phyloP scores from a whole-genome alignment of 2,888 invertebrate species.

The Archips crataeganus region DNA sequence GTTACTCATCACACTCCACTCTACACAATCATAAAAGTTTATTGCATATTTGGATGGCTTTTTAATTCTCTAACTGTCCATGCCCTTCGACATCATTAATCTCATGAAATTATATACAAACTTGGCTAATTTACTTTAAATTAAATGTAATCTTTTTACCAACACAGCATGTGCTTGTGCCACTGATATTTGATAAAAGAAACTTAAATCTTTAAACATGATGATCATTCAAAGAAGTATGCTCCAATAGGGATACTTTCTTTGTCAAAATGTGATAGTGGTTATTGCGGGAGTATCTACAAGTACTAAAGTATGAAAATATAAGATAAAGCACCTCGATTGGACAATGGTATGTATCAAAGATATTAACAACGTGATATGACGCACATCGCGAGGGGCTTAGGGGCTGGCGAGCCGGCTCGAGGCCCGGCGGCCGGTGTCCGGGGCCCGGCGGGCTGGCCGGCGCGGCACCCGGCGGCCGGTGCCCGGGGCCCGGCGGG shows the following conservation, averaged over 20 bases:
- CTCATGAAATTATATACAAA: conserved; percentile 85
- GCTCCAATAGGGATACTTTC: conserved; percentile 65
- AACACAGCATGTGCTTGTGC: conserved; percentile 58
- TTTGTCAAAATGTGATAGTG: conserved; percentile 70
- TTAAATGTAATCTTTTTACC: conserved; percentile 68
- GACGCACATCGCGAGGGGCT: conserved; percentile 78
- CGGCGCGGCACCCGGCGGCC: conserved; percentile 57
- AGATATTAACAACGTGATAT: conserved; percentile 86
- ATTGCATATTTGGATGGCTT: conserved; percentile 85
- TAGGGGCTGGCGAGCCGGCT: conserved; percentile 65
- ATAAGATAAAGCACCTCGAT: conserved; percentile 86
- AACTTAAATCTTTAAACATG: conserved; percentile 65
- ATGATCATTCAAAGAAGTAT: conserved; percentile 61
- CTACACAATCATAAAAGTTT: conserved; percentile 81
- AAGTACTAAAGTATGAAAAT: conserved; percentile 87
- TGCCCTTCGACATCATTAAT: conserved; percentile 77
- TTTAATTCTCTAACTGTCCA: conserved; percentile 79
- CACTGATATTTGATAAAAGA: conserved; percentile 64
- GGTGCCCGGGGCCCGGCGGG: conserved; percentile 23
- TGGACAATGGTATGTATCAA: conserved; percentile 87
- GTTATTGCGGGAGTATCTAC: conserved; percentile 84
- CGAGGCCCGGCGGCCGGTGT: conserved; percentile 64
- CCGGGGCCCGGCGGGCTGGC: conserved; percentile 31
- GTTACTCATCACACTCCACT: conserved; percentile 78
- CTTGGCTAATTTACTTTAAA: conserved; percentile 83